phyloP scores from a whole-genome alignment of 2,113 vertebrate genomes.

The Aleadryas rufinucha region DNA sequence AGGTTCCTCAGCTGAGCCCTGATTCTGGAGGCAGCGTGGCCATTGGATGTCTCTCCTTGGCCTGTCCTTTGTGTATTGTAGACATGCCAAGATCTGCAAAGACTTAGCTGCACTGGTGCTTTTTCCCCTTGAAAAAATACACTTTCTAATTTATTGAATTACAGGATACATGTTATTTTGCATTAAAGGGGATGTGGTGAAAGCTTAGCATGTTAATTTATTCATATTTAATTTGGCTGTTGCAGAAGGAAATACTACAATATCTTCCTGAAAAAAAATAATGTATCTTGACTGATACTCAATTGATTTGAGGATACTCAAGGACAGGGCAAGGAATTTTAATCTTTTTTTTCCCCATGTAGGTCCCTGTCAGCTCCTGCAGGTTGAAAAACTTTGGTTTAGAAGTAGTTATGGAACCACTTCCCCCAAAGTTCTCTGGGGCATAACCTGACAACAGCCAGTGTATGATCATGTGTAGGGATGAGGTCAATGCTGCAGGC shows the following conservation, averaged over 20 bases:
- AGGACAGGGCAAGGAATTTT: neutral
- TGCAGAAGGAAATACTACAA: neutral
- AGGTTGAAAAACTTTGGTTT: neutral
- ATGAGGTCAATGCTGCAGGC: neutral
- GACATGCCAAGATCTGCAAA: conserved; percentile 17
- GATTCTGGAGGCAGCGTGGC: neutral
- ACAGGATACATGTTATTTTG: neutral
- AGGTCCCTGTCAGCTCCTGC: neutral
- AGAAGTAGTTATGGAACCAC: neutral
- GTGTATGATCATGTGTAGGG: neutral
- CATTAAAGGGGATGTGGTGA: neutral
- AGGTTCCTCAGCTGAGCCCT: neutral
- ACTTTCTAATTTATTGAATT: conserved; percentile 24
- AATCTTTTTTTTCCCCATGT: neutral
- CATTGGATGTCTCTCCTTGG: neutral
- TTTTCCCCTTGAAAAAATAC: neutral
- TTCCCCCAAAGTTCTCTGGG: neutral
- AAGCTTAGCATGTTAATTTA: neutral
- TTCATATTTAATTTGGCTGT: neutral
- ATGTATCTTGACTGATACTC: neutral
- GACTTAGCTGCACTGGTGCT: neutral
- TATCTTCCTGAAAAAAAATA: neutral
- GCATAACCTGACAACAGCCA: neutral
- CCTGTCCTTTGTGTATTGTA: neutral
- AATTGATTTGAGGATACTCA: neutral